Evolutionary conservation across 2,113 vertebrate genomes (phyloP).

Genomic region (Sinocyclocheilus grahami): DNA sequence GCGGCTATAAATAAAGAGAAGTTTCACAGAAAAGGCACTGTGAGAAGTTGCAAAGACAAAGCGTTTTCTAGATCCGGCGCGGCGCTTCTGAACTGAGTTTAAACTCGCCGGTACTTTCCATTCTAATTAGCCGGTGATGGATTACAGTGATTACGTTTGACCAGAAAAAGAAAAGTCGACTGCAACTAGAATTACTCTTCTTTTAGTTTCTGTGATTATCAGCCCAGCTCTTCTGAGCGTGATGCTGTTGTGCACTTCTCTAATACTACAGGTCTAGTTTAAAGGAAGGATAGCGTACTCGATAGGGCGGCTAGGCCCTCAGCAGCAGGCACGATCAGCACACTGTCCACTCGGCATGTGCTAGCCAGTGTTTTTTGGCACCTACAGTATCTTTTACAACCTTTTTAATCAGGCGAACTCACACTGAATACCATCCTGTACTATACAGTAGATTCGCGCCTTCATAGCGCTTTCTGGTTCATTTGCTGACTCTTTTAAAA

Average conservation of each 20-base stretch:
- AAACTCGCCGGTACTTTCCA: slow-evolving; percentile 55
- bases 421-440: slow-evolving; percentile 47
- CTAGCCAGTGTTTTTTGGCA: slow-evolving; percentile 89
- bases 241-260: slow-evolving; percentile 28
- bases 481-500: slow-evolving; percentile 3
- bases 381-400: slow-evolving; percentile 61
- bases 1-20: slow-evolving; percentile 60
- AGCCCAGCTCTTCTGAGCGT: slow-evolving; percentile 26
- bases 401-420: slow-evolving; percentile 42
- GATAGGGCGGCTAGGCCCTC: slow-evolving; percentile 66
- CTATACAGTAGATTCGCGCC: slow-evolving; percentile 40
- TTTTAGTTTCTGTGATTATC: slow-evolving; percentile 68
- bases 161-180: slow-evolving; percentile 74
- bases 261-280: slow-evolving; percentile 31
- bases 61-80: neutral
- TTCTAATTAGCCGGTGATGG: slow-evolving; percentile 76
- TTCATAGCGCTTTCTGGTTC: slow-evolving; percentile 22
- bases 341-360: slow-evolving; percentile 74
- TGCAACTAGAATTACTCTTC: slow-evolving; percentile 79
- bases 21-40: slow-evolving; percentile 77
- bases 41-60: slow-evolving; percentile 64
- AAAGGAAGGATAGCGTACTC: slow-evolving; percentile 44
- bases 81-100: slow-evolving; percentile 65
- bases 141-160: slow-evolving; percentile 82
- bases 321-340: slow-evolving; percentile 78